Evolutionary conservation across 2,113 vertebrate species (phyloP).

Genomic region (Pedionomus torquatus): DNA sequence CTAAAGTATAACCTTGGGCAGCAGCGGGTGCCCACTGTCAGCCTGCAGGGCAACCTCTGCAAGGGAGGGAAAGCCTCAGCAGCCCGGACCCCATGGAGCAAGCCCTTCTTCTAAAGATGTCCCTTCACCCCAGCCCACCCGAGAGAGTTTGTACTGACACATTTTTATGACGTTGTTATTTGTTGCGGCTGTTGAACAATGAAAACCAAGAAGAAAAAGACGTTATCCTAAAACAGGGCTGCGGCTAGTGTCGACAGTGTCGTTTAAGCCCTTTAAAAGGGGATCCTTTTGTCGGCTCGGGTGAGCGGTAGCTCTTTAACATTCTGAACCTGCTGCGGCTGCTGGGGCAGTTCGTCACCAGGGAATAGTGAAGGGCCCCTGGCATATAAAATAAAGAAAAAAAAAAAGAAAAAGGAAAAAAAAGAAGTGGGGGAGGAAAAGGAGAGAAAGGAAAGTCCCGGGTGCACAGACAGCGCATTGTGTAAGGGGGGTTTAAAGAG

Average conservation of each 20-base stretch:
- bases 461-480: conserved; percentile 64
- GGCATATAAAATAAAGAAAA: conserved; percentile 52
- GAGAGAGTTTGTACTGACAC: conserved; percentile 43
- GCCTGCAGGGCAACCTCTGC: neutral
- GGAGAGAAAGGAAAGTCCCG: conserved; percentile 37
- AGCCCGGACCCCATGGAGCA: neutral
- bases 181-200: neutral
- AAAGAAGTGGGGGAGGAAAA: neutral
- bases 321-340: conserved; percentile 74
- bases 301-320: conserved; percentile 70
- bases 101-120: neutral
- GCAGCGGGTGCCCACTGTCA: neutral
- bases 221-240: neutral
- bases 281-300: conserved; percentile 75
- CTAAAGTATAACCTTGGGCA: neutral
- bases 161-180: conserved; percentile 58
- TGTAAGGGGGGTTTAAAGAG: conserved; percentile 40
- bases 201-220: conserved; percentile 7
- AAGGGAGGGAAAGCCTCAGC: neutral
- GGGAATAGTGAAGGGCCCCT: conserved; percentile 69
- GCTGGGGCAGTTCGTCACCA: conserved; percentile 72
- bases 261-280: conserved; percentile 59
- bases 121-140: neutral
- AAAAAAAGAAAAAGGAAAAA: neutral
- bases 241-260: conserved; percentile 15